Conservation (phyloP, 2,797 vertebrate genomes). For the Thripadectes ignobilis region DNA sequence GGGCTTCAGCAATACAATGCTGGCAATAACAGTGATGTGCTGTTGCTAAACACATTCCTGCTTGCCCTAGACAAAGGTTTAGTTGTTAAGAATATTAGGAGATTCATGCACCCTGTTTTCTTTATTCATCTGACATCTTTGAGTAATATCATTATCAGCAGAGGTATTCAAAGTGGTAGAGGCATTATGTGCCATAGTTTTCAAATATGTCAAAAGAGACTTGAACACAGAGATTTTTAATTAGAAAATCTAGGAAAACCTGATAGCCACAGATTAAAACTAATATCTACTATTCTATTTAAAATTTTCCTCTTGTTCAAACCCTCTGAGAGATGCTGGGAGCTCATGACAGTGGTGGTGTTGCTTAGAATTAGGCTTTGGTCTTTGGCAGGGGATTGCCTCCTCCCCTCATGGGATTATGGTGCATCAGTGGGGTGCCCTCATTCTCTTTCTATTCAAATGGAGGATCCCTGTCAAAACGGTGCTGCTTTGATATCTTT, state of each 20-base stretch:
- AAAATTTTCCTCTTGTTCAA: neutral
- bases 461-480: neutral
- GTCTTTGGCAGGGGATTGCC: neutral
- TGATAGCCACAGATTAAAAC: neutral
- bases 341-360: neutral
- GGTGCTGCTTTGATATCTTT: neutral
- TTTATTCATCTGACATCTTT: neutral
- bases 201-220: neutral
- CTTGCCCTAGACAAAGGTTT: neutral
- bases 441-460: rapidly evolving
- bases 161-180: neutral
- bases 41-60: neutral
- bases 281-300: neutral
- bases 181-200: neutral
- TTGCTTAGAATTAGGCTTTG: neutral
- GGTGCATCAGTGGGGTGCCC: neutral
- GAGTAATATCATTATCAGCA: neutral
- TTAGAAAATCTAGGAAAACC: neutral
- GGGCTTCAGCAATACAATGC: neutral
- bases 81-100: neutral
- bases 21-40: neutral
- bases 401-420: neutral
- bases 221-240: neutral
- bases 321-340: neutral
- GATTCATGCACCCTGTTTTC: neutral